Evolutionary conservation across 2,113 vertebrate genomes (phyloP).

Genomic region (Ceratotherium simum): DNA sequence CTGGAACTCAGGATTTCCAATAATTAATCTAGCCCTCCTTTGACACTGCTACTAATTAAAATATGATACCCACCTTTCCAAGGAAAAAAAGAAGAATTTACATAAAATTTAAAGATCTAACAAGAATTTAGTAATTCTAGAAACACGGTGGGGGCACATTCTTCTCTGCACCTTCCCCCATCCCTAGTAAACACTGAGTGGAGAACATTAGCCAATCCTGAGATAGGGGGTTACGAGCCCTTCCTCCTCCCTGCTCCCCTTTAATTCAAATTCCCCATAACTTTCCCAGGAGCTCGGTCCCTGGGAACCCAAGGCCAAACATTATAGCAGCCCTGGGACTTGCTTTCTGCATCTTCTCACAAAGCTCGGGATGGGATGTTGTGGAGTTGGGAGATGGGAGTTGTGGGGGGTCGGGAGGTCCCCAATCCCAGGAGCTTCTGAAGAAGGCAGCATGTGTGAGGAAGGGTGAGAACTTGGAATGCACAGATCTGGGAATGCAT

Average conservation of each 20-base stretch:
- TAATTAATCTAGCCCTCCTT: conserved; percentile 90
- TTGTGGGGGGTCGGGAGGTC: neutral
- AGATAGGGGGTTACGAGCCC: neutral
- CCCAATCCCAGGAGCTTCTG: neutral
- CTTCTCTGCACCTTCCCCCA: conserved; percentile 72
- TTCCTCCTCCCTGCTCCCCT: neutral
- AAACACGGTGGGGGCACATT: conserved; percentile 81
- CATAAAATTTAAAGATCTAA: conserved; percentile 90
- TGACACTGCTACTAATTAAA: conserved; percentile 90
- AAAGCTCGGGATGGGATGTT: neutral
- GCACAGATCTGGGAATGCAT: neutral
- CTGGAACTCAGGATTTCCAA: conserved; percentile 88
- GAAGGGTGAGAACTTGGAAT: neutral
- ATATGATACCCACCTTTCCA: conserved; percentile 86
- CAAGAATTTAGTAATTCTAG: conserved; percentile 87
- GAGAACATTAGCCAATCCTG: neutral
- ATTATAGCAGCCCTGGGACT: neutral
- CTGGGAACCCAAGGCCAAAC: neutral
- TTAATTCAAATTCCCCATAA: neutral
- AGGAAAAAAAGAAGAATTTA: conserved; percentile 87
- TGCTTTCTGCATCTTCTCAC: neutral
- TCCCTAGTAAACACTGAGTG: conserved; percentile 40
- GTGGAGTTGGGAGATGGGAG: neutral
- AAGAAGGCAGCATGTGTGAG: neutral
- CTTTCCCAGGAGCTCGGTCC: neutral